A percentile compares a stretch with the other conserved stretches of the same genome.
phyloP scores from a whole-genome alignment of 2,797 vertebrate genomes.

The Parotocinclus haroldoi region DNA sequence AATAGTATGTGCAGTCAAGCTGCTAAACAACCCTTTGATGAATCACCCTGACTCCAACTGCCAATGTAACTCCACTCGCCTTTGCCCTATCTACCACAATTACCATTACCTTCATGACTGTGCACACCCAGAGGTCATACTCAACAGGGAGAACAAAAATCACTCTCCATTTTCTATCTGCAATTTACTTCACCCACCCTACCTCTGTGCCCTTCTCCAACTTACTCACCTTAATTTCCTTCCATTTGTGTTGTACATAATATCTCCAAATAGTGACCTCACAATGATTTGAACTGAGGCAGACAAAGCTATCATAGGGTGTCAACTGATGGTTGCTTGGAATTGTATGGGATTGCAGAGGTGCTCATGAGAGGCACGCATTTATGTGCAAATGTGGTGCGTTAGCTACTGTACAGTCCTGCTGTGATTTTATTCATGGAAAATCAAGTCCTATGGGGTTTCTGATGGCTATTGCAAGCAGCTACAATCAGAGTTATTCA shows the following conservation, averaged over 20 bases:
- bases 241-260: constrained; percentile 26
- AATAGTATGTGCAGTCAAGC: constrained; percentile 41
- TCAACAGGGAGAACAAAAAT: constrained; percentile 41
- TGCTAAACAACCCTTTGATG: constrained; percentile 52
- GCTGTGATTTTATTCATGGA: constrained; percentile 65
- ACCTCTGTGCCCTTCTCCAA: constrained; percentile 10
- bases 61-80: constrained; percentile 20
- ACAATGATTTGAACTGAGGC: constrained; percentile 21
- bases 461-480: constrained; percentile 43
- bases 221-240: constrained; percentile 20
- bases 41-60: constrained; percentile 38
- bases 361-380: constrained; percentile 44
- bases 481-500: constrained; percentile 57
- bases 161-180: constrained; percentile 27
- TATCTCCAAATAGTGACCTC: constrained; percentile 21
- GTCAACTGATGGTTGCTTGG: constrained; percentile 31
- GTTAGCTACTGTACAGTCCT: constrained; percentile 50
- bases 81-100: constrained; percentile 40
- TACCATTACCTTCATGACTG: constrained; percentile 52
- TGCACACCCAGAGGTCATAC: constrained; percentile 45
- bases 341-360: constrained; percentile 32
- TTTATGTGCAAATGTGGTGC: constrained; percentile 62
- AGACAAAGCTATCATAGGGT: constrained; percentile 38
- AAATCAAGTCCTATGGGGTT: constrained; percentile 52
- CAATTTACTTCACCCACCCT: constrained; percentile 32